Percentiles rank a stretch among this genome's conserved stretches.
Evolutionary conservation across 1,140 invertebrate species (phyloP).

Genomic region (Hycleus cichorii): DNA sequence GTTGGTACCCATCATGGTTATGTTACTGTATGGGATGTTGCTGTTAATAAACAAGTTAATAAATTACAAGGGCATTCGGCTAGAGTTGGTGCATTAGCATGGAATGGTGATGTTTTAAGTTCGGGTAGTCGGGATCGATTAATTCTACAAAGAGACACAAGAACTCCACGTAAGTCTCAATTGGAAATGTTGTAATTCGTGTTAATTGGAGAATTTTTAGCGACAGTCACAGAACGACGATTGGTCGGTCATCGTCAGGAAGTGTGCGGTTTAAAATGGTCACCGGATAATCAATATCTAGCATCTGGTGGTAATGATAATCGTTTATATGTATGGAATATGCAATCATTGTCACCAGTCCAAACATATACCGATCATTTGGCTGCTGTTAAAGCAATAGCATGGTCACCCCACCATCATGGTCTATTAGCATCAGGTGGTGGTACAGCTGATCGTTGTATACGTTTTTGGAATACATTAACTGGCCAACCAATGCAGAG

Average conservation of each 20-base stretch:
- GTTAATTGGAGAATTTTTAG: conserved; percentile 30
- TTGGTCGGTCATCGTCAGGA: conserved; percentile 94
- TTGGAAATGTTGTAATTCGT: not conserved
- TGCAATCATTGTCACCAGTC: conserved; percentile 78
- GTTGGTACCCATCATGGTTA: conserved; percentile 96
- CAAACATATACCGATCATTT: conserved; percentile 97
- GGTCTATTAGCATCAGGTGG: conserved; percentile 95
- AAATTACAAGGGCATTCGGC: conserved; percentile 90
- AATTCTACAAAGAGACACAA: conserved; percentile 91
- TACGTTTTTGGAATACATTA: conserved; percentile 98
- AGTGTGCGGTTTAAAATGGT: conserved; percentile 99
- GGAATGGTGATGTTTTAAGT: conserved; percentile 96
- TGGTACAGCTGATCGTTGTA: conserved; percentile 96
- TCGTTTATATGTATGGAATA: conserved; percentile 95
- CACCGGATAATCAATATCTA: conserved; percentile 95
- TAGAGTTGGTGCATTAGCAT: conserved; percentile 88
- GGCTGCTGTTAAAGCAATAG: conserved; percentile 98
- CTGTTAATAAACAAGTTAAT: conserved; percentile 89
- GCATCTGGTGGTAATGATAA: conserved; percentile 99
- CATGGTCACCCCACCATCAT: conserved; percentile 99
- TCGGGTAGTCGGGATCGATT: conserved; percentile 92
- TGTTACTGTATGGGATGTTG: conserved; percentile 96
- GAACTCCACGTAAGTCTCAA: conserved; percentile 62
- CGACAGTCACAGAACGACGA: conserved; percentile 63
- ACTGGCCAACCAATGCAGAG: conserved; percentile 99